Percentiles rank a stretch among this genome's conserved stretches.
Conservation (phyloP, 2,113 vertebrate species). For the Chloropsis hardwickii region DNA sequence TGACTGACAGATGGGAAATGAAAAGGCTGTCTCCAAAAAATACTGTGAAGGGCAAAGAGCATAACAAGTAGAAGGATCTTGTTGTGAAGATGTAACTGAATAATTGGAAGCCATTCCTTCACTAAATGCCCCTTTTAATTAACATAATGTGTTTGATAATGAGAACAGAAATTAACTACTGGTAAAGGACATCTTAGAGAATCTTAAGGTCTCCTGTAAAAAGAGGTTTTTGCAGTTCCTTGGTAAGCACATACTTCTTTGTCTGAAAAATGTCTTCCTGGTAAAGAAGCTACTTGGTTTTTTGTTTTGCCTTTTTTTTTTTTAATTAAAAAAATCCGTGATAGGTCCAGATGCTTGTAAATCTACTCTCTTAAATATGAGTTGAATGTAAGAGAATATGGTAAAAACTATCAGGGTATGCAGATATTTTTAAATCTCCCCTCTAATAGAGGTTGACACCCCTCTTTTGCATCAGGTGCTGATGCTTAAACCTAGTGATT, state of each 20-base stretch:
- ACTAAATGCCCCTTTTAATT: not conserved
- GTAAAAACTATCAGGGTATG: not conserved
- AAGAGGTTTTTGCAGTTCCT: not conserved
- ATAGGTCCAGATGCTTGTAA: not conserved
- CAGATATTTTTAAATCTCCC: not conserved
- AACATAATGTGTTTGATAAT: not conserved
- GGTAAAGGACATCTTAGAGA: not conserved
- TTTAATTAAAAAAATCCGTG: not conserved
- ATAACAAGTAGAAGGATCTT: not conserved
- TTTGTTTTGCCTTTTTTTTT: not conserved
- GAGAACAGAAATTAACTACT: not conserved
- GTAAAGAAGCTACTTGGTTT: not conserved
- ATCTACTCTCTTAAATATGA: not conserved
- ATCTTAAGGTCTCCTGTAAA: not conserved
- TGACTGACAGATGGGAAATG: conserved; percentile 48
- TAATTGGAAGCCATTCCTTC: conserved; percentile 12
- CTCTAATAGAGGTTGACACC: not conserved
- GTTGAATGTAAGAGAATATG: not conserved
- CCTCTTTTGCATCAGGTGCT: not conserved
- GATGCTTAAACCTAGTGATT: not conserved
- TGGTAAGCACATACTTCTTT: not conserved
- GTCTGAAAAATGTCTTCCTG: not conserved
- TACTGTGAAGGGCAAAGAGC: not conserved
- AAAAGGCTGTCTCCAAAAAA: conserved; percentile 3
- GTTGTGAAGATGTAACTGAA: not conserved